Evolutionary conservation across 1,140 invertebrate genomes (phyloP).

Genomic region (Drosophila kanapiae): DNA sequence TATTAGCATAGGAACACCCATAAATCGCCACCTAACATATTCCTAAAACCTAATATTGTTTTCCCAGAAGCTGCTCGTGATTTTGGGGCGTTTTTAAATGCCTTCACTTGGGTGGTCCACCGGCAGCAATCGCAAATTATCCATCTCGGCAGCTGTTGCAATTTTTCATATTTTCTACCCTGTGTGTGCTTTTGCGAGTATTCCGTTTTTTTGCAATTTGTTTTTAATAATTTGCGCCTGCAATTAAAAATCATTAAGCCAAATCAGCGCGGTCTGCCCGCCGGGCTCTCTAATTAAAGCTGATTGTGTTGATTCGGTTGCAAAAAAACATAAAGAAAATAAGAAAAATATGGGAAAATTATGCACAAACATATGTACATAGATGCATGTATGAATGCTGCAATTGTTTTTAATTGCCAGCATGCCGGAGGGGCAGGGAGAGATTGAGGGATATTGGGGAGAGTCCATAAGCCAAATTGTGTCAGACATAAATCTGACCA

Average conservation of each 20-base stretch:
- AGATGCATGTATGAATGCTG: slow-evolving; percentile 50
- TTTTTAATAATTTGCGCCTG: slow-evolving; percentile 56
- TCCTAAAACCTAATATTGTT: background rate
- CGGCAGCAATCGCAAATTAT: slow-evolving; percentile 19
- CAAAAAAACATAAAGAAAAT: too few species aligned
- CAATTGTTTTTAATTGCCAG: slow-evolving; percentile 73
- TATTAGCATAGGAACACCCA: background rate
- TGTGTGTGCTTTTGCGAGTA: slow-evolving; percentile 10
- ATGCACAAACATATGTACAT: slow-evolving; percentile 26
- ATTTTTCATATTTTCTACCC: slow-evolving; percentile 37
- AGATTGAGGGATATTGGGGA: slow-evolving; percentile 7
- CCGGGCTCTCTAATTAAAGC: slow-evolving; percentile 71
- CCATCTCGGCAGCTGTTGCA: slow-evolving; percentile 37
- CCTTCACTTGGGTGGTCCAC: slow-evolving; percentile 49
- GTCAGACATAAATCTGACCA: slow-evolving; percentile 56
- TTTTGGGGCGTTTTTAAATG: slow-evolving; percentile 26
- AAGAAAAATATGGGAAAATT: slow-evolving; percentile 38
- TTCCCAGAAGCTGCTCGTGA: background rate
- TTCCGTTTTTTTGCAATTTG: slow-evolving; percentile 21
- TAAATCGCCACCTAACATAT: background rate
- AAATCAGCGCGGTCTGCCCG: slow-evolving; percentile 70
- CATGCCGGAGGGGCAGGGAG: slow-evolving; percentile 16
- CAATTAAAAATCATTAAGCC: slow-evolving; percentile 78
- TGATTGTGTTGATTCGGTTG: slow-evolving; percentile 67
- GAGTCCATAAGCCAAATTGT: slow-evolving; percentile 48